Evolutionary conservation across 2,113 vertebrate genomes (phyloP).

Genomic region (Protomyctophum bolini): DNA sequence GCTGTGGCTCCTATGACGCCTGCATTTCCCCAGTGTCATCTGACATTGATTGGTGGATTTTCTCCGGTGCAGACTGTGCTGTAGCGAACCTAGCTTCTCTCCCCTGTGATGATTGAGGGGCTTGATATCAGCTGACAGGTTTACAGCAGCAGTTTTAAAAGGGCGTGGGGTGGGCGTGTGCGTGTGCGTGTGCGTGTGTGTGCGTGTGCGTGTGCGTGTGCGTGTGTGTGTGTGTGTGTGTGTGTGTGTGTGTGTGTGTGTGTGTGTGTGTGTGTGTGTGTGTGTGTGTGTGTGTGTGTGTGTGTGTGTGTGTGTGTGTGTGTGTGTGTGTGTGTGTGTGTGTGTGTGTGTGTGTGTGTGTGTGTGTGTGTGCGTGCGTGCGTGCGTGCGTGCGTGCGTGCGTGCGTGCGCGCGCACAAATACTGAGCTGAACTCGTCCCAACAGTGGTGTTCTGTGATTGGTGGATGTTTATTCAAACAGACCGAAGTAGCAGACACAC

Average conservation of each 20-base stretch:
- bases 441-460: constrained; percentile 37
- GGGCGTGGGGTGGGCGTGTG: constrained; percentile 11
- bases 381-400: constrained; percentile 37
- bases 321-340: constrained; percentile 36
- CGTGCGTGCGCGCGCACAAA: constrained; percentile 30
- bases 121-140: constrained; percentile 47
- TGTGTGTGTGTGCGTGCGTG: constrained; percentile 30
- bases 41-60: background rate
- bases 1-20: too few relatives aligned
- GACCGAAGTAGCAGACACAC: too few relatives aligned
- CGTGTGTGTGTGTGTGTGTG: constrained; percentile 10
- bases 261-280: constrained; percentile 31
- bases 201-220: constrained; percentile 32
- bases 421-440: constrained; percentile 11
- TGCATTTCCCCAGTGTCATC: too few relatives aligned
- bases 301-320: constrained; percentile 37
- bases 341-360: constrained; percentile 32
- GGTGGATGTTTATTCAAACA: constrained; percentile 58
- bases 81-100: background rate
- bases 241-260: constrained; percentile 40
- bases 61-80: background rate
- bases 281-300: constrained; percentile 37
- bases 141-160: constrained; percentile 50
- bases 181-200: constrained; percentile 38
- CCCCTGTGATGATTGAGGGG: constrained; percentile 14